phyloP scores from a whole-genome alignment of 2,888 invertebrate species.

The Cosmia trapezina region DNA sequence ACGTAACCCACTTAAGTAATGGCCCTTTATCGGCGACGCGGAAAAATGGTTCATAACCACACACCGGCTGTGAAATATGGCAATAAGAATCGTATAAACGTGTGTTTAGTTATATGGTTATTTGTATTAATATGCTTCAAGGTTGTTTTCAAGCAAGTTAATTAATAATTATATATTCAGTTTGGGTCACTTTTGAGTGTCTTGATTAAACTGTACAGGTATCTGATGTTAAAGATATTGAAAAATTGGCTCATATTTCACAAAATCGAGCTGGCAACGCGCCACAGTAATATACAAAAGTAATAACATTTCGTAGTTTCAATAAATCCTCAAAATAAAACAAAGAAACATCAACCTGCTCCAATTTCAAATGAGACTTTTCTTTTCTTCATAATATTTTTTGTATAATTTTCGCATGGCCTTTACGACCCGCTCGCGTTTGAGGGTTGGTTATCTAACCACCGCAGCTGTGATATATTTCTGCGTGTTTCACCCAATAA shows the following conservation, averaged over 20 bases:
- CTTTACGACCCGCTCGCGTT: constrained; percentile 54
- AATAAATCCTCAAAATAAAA: constrained; percentile 31
- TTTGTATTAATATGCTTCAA: constrained; percentile 7
- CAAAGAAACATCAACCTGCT: constrained; percentile 25
- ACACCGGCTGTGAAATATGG: constrained; percentile 30
- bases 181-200: background rate
- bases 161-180: background rate
- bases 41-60: constrained; percentile 48
- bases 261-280: constrained; percentile 1
- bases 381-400: constrained; percentile 23
- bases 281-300: background rate
- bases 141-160: constrained; percentile 11
- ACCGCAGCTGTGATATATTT: constrained; percentile 57
- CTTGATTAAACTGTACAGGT: background rate
- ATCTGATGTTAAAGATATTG: background rate
- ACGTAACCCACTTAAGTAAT: constrained; percentile 57
- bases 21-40: constrained; percentile 54
- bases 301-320: constrained; percentile 2
- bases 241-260: constrained; percentile 8
- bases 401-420: constrained; percentile 47
- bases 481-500: constrained; percentile 60
- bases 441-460: constrained; percentile 54
- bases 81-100: constrained; percentile 11
- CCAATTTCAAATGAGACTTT: constrained; percentile 40
- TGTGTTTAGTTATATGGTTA: constrained; percentile 3